Base-by-base conservation (phyloP, 2,113 vertebrate genomes). In the Embiotoca jacksoni region DNA sequence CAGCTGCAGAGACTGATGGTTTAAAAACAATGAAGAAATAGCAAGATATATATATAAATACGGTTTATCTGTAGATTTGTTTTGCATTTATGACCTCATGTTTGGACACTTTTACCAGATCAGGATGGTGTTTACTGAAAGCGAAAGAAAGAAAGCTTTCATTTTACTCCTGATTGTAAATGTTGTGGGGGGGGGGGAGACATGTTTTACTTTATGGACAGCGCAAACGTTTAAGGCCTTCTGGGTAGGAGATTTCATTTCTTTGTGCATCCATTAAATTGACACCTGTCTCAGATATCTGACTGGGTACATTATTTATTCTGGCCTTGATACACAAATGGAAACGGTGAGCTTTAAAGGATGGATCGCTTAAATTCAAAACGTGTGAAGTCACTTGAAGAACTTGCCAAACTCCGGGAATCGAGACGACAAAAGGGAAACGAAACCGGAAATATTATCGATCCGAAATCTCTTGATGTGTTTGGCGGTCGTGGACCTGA, bases 91-190 rank as follows among this genome's bases (percentile, higher is more conserved):
- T 64, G 32, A 84, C 75, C 36, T 83, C 33, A 69, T 71, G 62
- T 63, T 74, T 23, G 72, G 54, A 3, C 59, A 58, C 31, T 54
- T 89, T 70, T 57, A 71, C 35, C 63, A 47, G 36, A 63, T 86
- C 46, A 80, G 35, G 44, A 61, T 56, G 30, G 41, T 35, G 33
- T 75, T 75, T 58, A 69, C 39, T 41, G 16, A 23, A 23, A 23
- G 71, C 68, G 74, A 84, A 89, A 77, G 73, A n/a, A 33, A 4
- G 55, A 63, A 32, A 52, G 60, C 71, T 82, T 72, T 86, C 46
- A 63, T 80, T 81, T 59, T 49, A 65, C 66, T 74, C 64, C 65
- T 69, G 49, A 67, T 81, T 62, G 53, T 75, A 44, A 44, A 39
- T 11, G 9, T 33, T 5, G 50, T 41, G 37, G 60, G 10, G 0